These are phyloP conservation scores for Arenaria interpres DNA, from an alignment of 2,113 vertebrate species.

Conservation along the genomic window DNA sequence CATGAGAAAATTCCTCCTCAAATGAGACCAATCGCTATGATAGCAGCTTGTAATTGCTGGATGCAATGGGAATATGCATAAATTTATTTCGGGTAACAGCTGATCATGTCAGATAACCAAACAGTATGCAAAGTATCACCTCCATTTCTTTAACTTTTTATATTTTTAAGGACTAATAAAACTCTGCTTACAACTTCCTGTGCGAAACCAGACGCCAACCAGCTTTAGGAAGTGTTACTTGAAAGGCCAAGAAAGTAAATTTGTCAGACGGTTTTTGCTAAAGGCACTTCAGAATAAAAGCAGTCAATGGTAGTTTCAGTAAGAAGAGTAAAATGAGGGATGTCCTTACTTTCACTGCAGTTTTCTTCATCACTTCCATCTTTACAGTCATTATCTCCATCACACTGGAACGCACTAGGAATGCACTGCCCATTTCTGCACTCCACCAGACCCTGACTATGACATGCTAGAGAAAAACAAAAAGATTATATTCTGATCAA, in stretches of 20 bases:
- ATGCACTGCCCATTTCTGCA: constrained; percentile 90
- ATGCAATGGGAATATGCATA: not conserved
- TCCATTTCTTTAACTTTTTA: not conserved
- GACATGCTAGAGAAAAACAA: constrained; percentile 78
- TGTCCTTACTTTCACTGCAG: constrained; percentile 76
- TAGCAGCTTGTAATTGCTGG: not conserved
- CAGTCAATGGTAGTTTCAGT: not conserved
- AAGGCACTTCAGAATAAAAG: not conserved
- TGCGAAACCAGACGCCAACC: not conserved
- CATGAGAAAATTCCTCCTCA: not conserved
- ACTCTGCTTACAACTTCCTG: not conserved
- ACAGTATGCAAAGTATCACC: not conserved
- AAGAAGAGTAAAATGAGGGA: not conserved
- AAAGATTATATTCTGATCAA: not conserved
- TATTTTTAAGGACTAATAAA: not conserved
- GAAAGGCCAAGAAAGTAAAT: not conserved
- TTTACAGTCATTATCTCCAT: constrained; percentile 93
- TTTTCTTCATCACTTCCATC: constrained; percentile 93
- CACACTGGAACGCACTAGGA: constrained; percentile 88
- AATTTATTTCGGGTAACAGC: not conserved
- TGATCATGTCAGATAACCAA: not conserved
- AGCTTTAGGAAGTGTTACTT: not conserved
- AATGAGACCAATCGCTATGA: not conserved
- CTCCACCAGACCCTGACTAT: constrained; percentile 89
- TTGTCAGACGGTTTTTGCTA: not conserved